A percentile compares a stretch with the other conserved stretches of the same genome.
phyloP scores from a whole-genome alignment of 1,140 invertebrate species.

The Sarcophaga peregrina region DNA sequence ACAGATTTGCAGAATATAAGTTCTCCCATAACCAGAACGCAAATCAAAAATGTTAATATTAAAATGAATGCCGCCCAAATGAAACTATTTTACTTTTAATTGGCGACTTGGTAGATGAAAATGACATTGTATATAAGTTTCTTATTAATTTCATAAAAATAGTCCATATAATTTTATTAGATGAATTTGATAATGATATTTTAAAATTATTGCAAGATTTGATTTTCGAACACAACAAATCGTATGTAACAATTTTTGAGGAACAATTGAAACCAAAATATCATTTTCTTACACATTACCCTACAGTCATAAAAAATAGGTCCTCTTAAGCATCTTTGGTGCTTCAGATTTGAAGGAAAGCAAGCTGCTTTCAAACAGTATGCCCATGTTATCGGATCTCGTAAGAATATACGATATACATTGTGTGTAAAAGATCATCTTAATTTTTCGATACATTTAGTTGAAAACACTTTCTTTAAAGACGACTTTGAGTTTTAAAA shows the following conservation, averaged over 20 bases:
- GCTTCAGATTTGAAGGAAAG: constrained; percentile 9
- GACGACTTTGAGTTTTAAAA: not conserved
- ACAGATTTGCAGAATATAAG: constrained; percentile 37
- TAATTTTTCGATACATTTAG: constrained; percentile 1
- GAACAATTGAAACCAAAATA: constrained; percentile 38
- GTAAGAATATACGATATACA: constrained; percentile 7
- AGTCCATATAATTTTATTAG: constrained; percentile 1
- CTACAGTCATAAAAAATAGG: constrained; percentile 22
- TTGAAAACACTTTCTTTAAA: constrained; percentile 25
- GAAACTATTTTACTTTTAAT: constrained; percentile 36
- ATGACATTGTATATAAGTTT: constrained; percentile 30
- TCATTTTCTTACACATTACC: constrained; percentile 28
- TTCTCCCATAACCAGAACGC: constrained; percentile 30
- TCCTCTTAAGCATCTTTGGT: constrained; percentile 26
- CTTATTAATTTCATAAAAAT: constrained; percentile 31
- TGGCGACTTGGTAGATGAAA: constrained; percentile 27
- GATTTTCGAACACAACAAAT: constrained; percentile 23
- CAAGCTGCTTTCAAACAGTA: constrained; percentile 6
- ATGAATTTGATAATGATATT: not conserved
- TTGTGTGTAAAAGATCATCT: constrained; percentile 1
- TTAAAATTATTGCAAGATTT: not conserved
- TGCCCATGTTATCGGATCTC: constrained; percentile 24
- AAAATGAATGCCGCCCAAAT: constrained; percentile 37
- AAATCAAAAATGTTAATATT: constrained; percentile 27
- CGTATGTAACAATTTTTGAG: constrained; percentile 14